Conservation (phyloP, 2,888 invertebrate genomes). For the Rotaria magnacalcarata region DNA sequence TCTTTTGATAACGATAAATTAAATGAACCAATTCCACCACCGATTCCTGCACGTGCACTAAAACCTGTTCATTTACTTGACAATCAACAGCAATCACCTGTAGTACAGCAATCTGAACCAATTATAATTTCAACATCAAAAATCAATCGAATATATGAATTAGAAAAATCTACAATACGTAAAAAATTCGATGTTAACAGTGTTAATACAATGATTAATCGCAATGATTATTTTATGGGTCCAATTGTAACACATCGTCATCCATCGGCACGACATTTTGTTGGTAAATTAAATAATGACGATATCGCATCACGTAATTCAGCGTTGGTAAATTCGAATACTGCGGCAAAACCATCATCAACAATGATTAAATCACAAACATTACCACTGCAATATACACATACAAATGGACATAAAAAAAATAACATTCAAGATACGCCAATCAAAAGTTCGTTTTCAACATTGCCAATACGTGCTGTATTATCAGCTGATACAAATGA, state of each 20-base stretch:
- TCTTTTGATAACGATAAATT: background rate
- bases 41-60: slow-evolving; percentile 9
- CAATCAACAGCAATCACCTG: background rate
- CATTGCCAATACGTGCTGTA: background rate
- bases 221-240: background rate
- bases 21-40: background rate
- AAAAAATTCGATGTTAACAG: slow-evolving; percentile 11
- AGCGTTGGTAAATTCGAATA: background rate
- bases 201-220: background rate
- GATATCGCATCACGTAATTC: background rate
- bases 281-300: slow-evolving; percentile 9
- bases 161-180: background rate
- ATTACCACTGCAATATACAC: background rate
- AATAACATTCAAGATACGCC: background rate
- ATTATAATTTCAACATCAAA: background rate
- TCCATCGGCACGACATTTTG: slow-evolving; percentile 22
- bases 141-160: background rate
- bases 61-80: background rate
- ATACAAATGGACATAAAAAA: background rate
- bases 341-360: background rate
- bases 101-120: background rate
- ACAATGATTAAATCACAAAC: background rate
- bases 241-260: background rate
- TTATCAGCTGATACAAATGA: background rate
- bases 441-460: background rate